Percentiles rank a stretch among this genome's conserved stretches.
Conservation (phyloP, 2,797 vertebrate genomes). For the Chiroxiphia lanceolata region DNA sequence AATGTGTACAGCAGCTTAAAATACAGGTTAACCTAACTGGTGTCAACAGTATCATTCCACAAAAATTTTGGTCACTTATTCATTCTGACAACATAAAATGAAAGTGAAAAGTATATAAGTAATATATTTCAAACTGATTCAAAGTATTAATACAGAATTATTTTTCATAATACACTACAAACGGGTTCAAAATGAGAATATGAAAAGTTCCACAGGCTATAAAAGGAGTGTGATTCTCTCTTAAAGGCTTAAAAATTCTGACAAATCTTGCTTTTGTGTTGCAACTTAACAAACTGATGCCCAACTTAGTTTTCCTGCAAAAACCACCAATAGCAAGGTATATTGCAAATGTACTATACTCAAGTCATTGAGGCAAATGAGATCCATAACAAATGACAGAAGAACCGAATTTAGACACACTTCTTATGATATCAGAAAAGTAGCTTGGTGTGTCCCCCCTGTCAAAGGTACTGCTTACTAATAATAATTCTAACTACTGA, state of each 20-base stretch:
- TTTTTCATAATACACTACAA: not conserved
- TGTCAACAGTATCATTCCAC: not conserved
- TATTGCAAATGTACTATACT: not conserved
- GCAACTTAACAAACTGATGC: not conserved
- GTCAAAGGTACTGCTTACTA: not conserved
- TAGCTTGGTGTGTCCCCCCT: not conserved
- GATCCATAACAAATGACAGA: not conserved
- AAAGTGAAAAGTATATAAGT: not conserved
- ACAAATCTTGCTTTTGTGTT: not conserved
- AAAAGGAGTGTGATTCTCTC: not conserved
- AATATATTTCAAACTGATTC: not conserved
- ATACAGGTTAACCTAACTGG: not conserved
- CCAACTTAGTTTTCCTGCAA: not conserved
- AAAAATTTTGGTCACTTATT: not conserved
- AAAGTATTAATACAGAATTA: not conserved
- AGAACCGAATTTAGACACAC: not conserved
- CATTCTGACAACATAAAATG: not conserved
- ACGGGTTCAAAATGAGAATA: not conserved
- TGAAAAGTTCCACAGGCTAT: not conserved
- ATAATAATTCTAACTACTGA: not conserved
- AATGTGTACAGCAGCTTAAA: not conserved
- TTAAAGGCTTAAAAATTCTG: not conserved
- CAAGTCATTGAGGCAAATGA: not conserved
- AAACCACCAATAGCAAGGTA: fast-evolving
- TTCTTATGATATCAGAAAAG: not conserved